Percentiles rank a stretch among this genome's conserved stretches.
phyloP scores from a whole-genome alignment of 2,888 invertebrate genomes.

The Sinhomidia bicolor region DNA sequence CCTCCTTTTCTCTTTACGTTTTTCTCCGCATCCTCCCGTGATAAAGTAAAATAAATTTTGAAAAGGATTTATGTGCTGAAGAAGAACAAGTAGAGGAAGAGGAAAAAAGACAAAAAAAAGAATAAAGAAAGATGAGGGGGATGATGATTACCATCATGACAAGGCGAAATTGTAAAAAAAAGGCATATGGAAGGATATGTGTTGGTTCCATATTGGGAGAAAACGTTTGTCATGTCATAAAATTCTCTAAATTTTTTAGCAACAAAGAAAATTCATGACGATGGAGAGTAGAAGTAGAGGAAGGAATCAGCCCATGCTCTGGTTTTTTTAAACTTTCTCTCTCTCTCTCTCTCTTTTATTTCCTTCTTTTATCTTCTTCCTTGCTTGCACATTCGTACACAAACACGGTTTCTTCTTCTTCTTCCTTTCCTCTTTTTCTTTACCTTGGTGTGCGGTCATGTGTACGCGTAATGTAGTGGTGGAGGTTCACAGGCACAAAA shows the following conservation, averaged over 20 bases:
- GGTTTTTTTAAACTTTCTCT: background rate
- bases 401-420: background rate
- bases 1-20: background rate
- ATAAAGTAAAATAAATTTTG: conserved; percentile 59
- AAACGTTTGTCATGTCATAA: conserved; percentile 58
- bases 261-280: conserved; percentile 41
- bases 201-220: background rate
- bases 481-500: background rate
- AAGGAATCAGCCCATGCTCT: background rate
- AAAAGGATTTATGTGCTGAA: conserved; percentile 44
- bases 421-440: background rate
- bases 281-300: conserved; percentile 30
- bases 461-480: no score
- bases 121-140: conserved; percentile 45
- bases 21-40: background rate
- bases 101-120: background rate
- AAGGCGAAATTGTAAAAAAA: conserved; percentile 1
- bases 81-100: background rate
- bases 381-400: no score
- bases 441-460: no score
- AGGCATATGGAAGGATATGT: background rate
- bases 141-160: conserved; percentile 33
- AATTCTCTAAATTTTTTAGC: conserved; percentile 40
- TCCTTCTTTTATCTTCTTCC: background rate
- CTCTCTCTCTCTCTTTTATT: background rate